Conservation (phyloP, 2,888 invertebrate species). For the Troides oblongomaculatus region DNA sequence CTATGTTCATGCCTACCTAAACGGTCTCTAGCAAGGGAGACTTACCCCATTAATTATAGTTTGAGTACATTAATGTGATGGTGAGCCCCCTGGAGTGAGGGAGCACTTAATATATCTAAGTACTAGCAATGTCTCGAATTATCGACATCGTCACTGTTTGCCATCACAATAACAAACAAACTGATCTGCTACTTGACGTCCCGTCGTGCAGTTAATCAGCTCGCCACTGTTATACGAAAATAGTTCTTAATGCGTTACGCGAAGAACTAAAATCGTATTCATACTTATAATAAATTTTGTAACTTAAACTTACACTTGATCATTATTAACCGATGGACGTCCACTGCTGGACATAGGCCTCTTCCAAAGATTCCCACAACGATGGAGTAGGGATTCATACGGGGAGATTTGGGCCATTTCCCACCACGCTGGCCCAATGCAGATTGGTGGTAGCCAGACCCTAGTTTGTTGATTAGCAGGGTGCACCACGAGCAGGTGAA, state of each 20-base stretch:
- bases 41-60: no score
- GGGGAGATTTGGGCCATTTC: no score
- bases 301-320: not conserved
- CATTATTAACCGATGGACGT: no score
- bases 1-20: no score
- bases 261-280: slow-evolving; percentile 9
- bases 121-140: slow-evolving; percentile 16
- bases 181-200: slow-evolving; percentile 3
- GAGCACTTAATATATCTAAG: not conserved
- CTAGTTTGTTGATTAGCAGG: no score
- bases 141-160: slow-evolving; percentile 7
- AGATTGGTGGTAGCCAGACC: no score
- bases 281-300: not conserved
- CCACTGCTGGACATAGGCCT: no score
- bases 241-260: not conserved
- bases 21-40: no score
- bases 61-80: not conserved
- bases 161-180: slow-evolving; percentile 24
- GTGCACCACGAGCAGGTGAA: no score
- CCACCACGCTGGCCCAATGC: no score
- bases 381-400: no score
- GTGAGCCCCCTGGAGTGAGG: not conserved
- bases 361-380: no score
- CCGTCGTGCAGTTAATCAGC: slow-evolving; percentile 16
- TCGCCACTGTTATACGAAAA: not conserved